Evolutionary conservation across 2,113 vertebrate genomes (phyloP).

Genomic region (Sclerurus mexicanus): DNA sequence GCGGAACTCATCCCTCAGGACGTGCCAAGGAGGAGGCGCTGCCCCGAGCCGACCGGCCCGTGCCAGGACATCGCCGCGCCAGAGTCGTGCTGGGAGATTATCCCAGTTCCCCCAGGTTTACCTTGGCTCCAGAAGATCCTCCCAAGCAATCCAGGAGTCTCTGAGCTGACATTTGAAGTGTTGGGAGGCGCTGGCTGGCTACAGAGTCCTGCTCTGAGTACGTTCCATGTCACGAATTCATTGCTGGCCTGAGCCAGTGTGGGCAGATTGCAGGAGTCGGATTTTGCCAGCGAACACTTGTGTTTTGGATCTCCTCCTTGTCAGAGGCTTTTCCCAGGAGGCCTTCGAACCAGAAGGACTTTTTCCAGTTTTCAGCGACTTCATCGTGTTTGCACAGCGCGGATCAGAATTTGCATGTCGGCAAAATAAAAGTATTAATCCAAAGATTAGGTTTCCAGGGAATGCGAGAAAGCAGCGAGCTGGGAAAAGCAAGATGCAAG

Average conservation of each 20-base stretch:
- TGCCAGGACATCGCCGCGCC: neutral
- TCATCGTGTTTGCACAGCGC: neutral
- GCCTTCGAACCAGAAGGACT: neutral
- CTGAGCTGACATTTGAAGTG: neutral
- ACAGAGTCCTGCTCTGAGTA: neutral
- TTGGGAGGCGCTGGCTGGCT: neutral
- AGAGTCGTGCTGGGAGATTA: neutral
- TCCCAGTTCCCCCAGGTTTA: neutral
- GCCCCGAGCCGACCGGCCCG: rapidly evolving
- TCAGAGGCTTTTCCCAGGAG: neutral
- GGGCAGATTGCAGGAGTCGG: neutral
- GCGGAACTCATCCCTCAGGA: neutral
- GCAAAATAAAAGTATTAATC: neutral
- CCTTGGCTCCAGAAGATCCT: slow-evolving; percentile 23
- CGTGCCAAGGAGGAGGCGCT: neutral
- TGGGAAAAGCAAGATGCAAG: neutral
- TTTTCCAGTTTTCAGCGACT: slow-evolving; percentile 3
- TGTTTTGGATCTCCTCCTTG: neutral
- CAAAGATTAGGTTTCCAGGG: neutral
- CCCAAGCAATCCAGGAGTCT: neutral
- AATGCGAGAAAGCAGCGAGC: neutral
- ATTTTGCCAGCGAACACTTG: neutral
- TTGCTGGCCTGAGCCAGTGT: neutral
- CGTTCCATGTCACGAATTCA: neutral
- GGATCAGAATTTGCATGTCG: neutral